Percentiles rank a stretch among this genome's conserved stretches.
These are phyloP conservation scores for Zosterops japonicus DNA, from an alignment of 2,113 vertebrate genomes.

Conservation along the genomic window DNA sequence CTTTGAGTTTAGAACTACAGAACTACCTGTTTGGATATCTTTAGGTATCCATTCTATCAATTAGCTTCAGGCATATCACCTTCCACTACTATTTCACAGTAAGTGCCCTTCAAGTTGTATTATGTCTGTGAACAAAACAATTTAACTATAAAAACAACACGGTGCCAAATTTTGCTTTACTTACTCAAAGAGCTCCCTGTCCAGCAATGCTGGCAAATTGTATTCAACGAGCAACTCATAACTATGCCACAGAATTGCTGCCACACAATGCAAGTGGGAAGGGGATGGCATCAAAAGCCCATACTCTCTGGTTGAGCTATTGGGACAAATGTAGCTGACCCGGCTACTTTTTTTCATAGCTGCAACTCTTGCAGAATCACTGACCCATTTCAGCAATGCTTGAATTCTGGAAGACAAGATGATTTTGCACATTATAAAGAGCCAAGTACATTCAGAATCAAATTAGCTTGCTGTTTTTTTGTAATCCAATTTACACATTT, in stretches of 20 bases:
- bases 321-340: constrained; percentile 77
- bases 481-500: neutral
- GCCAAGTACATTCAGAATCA: neutral
- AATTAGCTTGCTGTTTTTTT: neutral
- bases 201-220: constrained; percentile 90
- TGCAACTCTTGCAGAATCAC: constrained; percentile 91
- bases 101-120: neutral
- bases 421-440: neutral
- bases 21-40: neutral
- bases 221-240: constrained; percentile 96
- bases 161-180: constrained; percentile 41
- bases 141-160: accelerated
- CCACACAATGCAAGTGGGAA: constrained; percentile 95
- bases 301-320: constrained; percentile 85
- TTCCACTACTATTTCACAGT: neutral
- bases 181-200: constrained; percentile 96
- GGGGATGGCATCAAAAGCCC: constrained; percentile 98
- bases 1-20: neutral
- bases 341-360: constrained; percentile 86
- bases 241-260: constrained; percentile 96
- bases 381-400: constrained; percentile 96
- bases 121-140: neutral
- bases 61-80: neutral
- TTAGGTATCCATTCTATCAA: neutral
- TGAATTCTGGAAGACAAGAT: constrained; percentile 86